Conservation (phyloP, 2,888 invertebrate species). For the Blera fallax region DNA sequence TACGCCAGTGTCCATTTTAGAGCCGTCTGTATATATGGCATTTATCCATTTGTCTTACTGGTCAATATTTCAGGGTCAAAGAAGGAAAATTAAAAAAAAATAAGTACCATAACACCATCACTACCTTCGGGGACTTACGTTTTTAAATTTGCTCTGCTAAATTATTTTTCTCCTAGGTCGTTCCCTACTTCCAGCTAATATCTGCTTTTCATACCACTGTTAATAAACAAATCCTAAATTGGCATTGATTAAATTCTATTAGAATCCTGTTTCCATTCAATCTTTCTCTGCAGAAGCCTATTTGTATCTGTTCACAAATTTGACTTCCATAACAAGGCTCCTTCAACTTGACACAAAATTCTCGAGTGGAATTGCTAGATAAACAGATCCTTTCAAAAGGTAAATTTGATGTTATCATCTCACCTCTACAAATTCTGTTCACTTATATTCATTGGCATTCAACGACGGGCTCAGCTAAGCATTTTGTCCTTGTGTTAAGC, state of each 20-base stretch:
- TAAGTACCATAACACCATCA: no score
- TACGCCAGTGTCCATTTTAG: no score
- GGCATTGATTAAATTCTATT: not conserved
- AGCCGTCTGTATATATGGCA: no score
- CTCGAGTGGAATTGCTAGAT: conserved; percentile 44
- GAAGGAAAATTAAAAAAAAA: no score
- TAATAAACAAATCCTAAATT: not conserved
- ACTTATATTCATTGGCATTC: conserved; percentile 45
- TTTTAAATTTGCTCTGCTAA: no score
- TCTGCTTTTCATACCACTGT: not conserved
- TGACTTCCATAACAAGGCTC: conserved; percentile 1
- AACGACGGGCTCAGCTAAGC: conserved; percentile 12
- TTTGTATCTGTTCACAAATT: conserved; percentile 8
- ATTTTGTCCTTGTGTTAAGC: conserved; percentile 40
- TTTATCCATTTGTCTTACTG: no score
- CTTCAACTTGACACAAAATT: conserved; percentile 18
- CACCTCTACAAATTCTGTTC: not conserved
- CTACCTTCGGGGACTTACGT: no score
- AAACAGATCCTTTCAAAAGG: conserved; percentile 54
- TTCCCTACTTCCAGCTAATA: not conserved
- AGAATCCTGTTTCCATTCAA: not conserved
- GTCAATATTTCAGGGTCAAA: no score
- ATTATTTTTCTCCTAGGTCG: not conserved
- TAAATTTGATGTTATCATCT: conserved; percentile 36
- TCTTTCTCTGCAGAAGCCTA: not conserved